These are phyloP conservation scores for Hipposideros larvatus DNA, from an alignment of 2,797 vertebrate species.

Conservation along the genomic window DNA sequence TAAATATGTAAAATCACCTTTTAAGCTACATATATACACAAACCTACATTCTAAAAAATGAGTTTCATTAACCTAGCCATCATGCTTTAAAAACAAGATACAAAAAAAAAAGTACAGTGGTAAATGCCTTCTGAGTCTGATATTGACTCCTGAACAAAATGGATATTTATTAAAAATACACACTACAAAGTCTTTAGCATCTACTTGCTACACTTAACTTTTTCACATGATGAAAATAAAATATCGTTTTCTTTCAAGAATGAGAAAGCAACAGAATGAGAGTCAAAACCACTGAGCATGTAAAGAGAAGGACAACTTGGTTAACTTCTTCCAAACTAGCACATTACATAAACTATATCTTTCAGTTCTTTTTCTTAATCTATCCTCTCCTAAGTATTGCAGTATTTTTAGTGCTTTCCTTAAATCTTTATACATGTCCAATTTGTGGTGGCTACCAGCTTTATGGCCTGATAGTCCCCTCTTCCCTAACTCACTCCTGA, in stretches of 20 bases:
- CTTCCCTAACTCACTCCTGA: neutral
- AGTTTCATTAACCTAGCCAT: neutral
- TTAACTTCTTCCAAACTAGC: slow-evolving; percentile 36
- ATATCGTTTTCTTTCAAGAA: slow-evolving; percentile 2
- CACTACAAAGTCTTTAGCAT: neutral
- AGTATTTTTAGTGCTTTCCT: slow-evolving; percentile 34
- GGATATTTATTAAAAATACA: neutral
- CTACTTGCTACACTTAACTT: neutral
- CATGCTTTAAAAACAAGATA: neutral
- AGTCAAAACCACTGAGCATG: neutral
- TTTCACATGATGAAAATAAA: neutral
- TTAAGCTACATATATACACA: neutral
- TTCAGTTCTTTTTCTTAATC: neutral
- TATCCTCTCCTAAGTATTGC: neutral
- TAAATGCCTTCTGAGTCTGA: neutral
- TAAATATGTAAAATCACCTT: neutral
- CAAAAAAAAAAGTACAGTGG: neutral
- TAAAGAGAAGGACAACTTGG: slow-evolving; percentile 9
- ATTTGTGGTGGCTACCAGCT: neutral
- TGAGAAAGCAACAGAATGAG: slow-evolving; percentile 42
- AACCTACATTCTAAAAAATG: slow-evolving; percentile 17
- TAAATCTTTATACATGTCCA: slow-evolving; percentile 23
- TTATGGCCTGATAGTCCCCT: neutral
- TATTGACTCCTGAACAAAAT: neutral
- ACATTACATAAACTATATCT: neutral